A percentile compares a stretch with the other conserved stretches of the same genome.
phyloP scores from a whole-genome alignment of 2,888 invertebrate species.

The Mythimna ferrago region DNA sequence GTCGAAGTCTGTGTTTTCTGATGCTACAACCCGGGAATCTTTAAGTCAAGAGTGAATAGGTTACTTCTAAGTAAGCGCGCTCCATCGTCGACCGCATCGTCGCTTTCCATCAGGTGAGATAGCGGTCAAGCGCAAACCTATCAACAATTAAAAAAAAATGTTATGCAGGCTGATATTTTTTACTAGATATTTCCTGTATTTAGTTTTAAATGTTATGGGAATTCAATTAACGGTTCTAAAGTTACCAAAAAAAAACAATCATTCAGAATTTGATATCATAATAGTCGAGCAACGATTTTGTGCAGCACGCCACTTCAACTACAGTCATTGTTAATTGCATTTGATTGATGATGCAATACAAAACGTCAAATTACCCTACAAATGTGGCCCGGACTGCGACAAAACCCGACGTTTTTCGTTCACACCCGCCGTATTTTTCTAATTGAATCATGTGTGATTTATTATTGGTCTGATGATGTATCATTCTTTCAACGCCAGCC shows the following conservation, averaged over 20 bases:
- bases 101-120: too few species aligned
- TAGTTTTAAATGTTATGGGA: background rate
- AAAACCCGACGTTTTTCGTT: conserved; percentile 81
- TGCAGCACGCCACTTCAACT: conserved; percentile 58
- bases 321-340: conserved; percentile 80
- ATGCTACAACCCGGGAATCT: too few species aligned
- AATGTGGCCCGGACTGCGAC: conserved; percentile 81
- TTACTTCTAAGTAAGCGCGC: too few species aligned
- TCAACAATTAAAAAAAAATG: too few species aligned
- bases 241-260: background rate
- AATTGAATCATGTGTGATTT: conserved; percentile 91
- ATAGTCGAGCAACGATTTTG: conserved; percentile 40
- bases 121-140: too few species aligned
- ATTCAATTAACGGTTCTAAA: conserved; percentile 1
- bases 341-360: conserved; percentile 88
- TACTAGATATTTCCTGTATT: background rate
- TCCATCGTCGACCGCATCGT: too few species aligned
- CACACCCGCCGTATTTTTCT: conserved; percentile 86
- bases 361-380: conserved; percentile 87
- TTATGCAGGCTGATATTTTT: background rate
- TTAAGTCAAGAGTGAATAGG: too few species aligned
- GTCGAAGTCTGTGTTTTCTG: too few species aligned
- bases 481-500: conserved; percentile 90
- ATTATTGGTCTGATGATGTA: conserved; percentile 91
- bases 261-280: conserved; percentile 51